Percentiles rank a stretch among this genome's conserved stretches.
phyloP scores from a whole-genome alignment of 2,888 invertebrate genomes.

The Drosophila algonquin region DNA sequence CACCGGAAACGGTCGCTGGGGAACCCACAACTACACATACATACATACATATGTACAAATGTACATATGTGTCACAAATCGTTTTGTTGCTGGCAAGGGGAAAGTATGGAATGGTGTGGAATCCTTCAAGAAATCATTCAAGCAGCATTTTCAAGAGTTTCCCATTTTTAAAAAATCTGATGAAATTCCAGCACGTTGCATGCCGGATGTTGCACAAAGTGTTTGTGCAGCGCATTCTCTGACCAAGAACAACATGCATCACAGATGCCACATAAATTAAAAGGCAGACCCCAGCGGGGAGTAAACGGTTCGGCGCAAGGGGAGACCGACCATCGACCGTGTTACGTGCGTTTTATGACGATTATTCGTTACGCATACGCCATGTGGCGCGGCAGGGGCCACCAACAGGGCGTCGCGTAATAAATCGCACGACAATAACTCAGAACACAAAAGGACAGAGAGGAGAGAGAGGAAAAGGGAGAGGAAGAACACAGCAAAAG shows the following conservation, averaged over 20 bases:
- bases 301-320: conserved; percentile 19
- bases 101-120: not conserved
- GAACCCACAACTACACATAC: not conserved
- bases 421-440: conserved; percentile 77
- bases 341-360: conserved; percentile 50
- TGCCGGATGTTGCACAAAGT: not conserved
- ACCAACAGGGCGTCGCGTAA: conserved; percentile 57
- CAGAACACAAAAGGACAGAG: conserved; percentile 22
- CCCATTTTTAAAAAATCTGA: no score
- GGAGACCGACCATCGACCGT: not conserved
- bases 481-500: not conserved
- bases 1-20: not conserved
- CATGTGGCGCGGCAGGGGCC: conserved; percentile 59
- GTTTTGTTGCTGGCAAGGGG: not conserved
- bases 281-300: conserved; percentile 8
- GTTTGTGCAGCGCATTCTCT: not conserved
- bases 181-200: not conserved
- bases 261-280: conserved; percentile 43
- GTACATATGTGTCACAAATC: not conserved
- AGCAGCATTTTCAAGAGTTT: no score
- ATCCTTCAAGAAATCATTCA: not conserved
- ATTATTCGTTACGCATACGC: conserved; percentile 75
- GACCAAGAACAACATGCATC: not conserved
- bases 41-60: no score
- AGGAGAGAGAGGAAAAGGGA: not conserved